A percentile compares a stretch with the other conserved stretches of the same genome.
phyloP scores from a whole-genome alignment of 2,888 invertebrate genomes.

The Anagyrus pseudococci region DNA sequence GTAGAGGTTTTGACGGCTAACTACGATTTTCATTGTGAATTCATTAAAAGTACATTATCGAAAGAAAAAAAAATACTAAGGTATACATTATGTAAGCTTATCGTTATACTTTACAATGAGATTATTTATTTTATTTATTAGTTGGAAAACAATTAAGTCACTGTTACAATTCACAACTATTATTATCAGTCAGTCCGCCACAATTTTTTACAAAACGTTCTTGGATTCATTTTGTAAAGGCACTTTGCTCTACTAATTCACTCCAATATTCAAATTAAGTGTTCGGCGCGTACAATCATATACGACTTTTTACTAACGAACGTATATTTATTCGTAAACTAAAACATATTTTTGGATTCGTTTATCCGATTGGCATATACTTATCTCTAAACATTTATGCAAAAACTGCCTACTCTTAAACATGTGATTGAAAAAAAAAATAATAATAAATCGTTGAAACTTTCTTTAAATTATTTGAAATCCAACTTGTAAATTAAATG shows the following conservation, averaged over 20 bases:
- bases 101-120: constrained; percentile 12
- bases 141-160: constrained; percentile 23
- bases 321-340: constrained; percentile 16
- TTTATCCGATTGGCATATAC: constrained; percentile 16
- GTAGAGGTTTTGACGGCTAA: too few species aligned
- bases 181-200: constrained; percentile 14
- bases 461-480: constrained; percentile 3
- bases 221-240: constrained; percentile 49
- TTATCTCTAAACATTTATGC: constrained; percentile 24
- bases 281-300: constrained; percentile 25
- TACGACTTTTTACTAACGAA: constrained; percentile 8
- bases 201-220: constrained; percentile 45
- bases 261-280: constrained; percentile 34
- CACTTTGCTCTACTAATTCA: constrained; percentile 53
- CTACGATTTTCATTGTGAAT: too few species aligned
- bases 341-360: constrained; percentile 15
- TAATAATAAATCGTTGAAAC: constrained; percentile 9
- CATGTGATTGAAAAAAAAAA: constrained; percentile 32
- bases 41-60: too few species aligned
- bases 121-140: background rate
- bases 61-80: too few species aligned
- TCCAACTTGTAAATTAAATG: constrained; percentile 28
- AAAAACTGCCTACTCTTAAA: constrained; percentile 17
- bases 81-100: too few species aligned
- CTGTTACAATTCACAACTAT: constrained; percentile 28